Evolutionary conservation across 2,113 vertebrate genomes (phyloP).

Genomic region (Mirounga angustirostris): DNA sequence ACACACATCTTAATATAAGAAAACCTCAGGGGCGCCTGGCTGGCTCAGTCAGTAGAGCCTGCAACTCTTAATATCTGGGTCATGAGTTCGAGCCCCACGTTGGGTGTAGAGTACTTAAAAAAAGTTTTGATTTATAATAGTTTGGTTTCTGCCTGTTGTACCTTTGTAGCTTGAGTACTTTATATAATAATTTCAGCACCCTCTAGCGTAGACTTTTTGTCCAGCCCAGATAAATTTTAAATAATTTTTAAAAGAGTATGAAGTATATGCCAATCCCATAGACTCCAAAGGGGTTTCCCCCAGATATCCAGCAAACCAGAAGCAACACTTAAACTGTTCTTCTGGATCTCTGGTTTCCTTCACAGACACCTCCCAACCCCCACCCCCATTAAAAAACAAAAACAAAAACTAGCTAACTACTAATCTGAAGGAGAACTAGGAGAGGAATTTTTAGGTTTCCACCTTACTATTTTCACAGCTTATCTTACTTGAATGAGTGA

Average conservation of each 20-base stretch:
- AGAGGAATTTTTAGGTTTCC: conserved; percentile 8
- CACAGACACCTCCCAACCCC: neutral
- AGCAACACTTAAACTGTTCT: neutral
- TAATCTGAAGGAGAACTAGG: neutral
- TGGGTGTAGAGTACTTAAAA: neutral
- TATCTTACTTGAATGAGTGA: conserved; percentile 46
- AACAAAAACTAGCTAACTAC: neutral
- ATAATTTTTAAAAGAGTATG: neutral
- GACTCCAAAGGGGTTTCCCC: neutral
- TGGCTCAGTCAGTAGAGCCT: neutral
- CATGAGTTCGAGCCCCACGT: neutral
- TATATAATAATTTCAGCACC: neutral
- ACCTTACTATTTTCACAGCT: neutral
- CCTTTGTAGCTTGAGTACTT: neutral
- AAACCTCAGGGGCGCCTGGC: neutral
- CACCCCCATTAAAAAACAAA: neutral
- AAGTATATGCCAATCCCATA: neutral
- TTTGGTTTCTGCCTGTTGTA: neutral
- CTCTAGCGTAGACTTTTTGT: conserved; percentile 14
- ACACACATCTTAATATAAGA: neutral
- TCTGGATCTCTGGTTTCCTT: neutral
- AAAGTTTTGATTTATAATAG: neutral
- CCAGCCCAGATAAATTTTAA: conserved; percentile 18
- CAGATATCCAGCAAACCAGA: neutral
- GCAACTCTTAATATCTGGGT: neutral